Evolutionary conservation across 2,113 vertebrate species (phyloP), one percentile per base, ranked within the genome.

Genomic region (Callospermophilus lateralis): DNA sequence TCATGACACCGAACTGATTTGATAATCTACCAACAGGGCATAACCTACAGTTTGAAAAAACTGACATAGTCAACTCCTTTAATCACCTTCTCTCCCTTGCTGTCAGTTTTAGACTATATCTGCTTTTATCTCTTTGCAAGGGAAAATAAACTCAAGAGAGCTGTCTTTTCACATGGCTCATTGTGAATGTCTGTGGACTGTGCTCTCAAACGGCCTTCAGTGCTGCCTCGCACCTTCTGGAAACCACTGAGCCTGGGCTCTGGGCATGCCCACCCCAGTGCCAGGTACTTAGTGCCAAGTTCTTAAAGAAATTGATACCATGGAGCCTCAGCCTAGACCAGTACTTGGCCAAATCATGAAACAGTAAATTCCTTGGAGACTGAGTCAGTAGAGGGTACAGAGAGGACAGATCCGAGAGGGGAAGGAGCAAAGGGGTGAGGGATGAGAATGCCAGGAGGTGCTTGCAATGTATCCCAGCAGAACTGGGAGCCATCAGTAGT

Each of bases 81-180:
- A 34, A 17, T 93, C 85, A 61, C 88, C 74, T 94, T 45, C 55
- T 83, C 74, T 68, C 74, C 45, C 30, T 72, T 77, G 9, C 39
- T 74, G 39, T 32, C 80, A 70, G 53, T 77, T 80, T 84, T 61
- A 16, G 55, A 91, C 48, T 53, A 8, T 3, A 16, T 70, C 61
- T 51, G 51, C 37, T 94, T 85, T 85, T 45, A 39, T 73, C 34
- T n/a, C 67, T 95, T 87, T 76, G 13, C 30, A 72, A 86, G 68
- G 61, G 39, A 78, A 94, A 72, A 61, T 74, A 48, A 84, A 48
- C 70, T 70, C 61, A 63, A 0, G 30, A 42, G 32, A 72, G 28
- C 58, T 48, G 17, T 48, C 58, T 92, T 84, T 67, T 77, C 73
- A 34, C 45, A n/a, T 53, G 24, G 26, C 53, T 51, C 48, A 30